Base-by-base conservation (phyloP, 2,113 vertebrate species). In the Numida meleagris region DNA sequence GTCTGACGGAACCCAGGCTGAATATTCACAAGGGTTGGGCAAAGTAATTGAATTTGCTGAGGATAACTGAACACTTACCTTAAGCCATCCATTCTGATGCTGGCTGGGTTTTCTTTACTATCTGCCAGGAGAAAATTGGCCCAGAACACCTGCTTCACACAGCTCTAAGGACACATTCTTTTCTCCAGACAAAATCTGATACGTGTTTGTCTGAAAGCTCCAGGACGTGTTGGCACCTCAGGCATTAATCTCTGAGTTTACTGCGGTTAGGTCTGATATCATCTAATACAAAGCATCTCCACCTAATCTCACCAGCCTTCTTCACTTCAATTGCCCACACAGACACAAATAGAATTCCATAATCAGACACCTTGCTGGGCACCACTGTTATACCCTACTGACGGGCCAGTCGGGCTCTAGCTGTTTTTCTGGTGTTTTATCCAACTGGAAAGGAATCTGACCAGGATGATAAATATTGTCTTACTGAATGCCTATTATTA, bases 31-130 rank as follows among this genome's bases (percentile, higher is more conserved):
- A 72, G 73, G 86, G 74, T 6, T 78, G 63, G 76, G 74, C 46
- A 81, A 82, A 82, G 43, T 61, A 90, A 82, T 65, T 78, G 46
- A 78, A 86, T 84, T 90, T 94, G 43, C 74, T 85, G 87, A 68
- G 62, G 27, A 76, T 36, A 76, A 53, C 62, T 25, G 31, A 84
- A 51, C 34, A 18, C 23, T 86, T 78, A 48, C 66, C 82, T 90
- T 86, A 57, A 90, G 46, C 46, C 51, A 38, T 82, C 83, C 43
- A n/a, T 95, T 83, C 73, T 58, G 59, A 29, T 62, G 20, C 79
- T 88, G 58, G 27, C 75, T 88, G 63, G 5, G 31, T 53, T 95
- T 95, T 89, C 58, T 65, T 1, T 33, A 14, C 18, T 75, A 4
- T 43, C 80, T 58, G 40, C 43, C n/a, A 68, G 65, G 18, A 65